Base-by-base conservation (phyloP, 2,797 vertebrate species). In the Carapus acus region DNA sequence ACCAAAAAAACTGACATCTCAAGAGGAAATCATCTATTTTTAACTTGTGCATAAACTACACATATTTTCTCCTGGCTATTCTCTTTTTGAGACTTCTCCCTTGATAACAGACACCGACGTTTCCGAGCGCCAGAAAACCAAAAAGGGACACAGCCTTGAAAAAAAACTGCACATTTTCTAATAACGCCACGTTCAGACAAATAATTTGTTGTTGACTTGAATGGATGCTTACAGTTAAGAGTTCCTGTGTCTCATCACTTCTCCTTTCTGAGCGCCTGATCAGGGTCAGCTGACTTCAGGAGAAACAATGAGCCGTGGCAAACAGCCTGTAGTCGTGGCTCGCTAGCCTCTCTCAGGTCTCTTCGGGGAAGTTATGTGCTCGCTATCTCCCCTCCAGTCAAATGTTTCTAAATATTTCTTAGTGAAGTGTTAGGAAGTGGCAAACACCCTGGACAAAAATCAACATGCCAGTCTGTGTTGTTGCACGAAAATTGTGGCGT, bases 191-290 rank as follows among this genome's bases (percentile, higher is more conserved):
- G 57, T 52, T 55, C 5, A 48, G 31, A 68, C 61, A 46, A 61
- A 56, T 52, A 48, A 62, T 72, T 63, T 69, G 49, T 55, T 21
- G 63, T 72, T 67, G 68, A 79, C 68, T 62, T 74, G 65, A 66
- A 66, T 73, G 60, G 77, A 82, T 75, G 74, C 77, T 79, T 82
- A 67, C 74, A 80, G 78, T 71, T 73, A 76, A 52, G 49, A 81
- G 80, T 81, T 79, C 77, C 70, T 82, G 74, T 81, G 73, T 74
- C 73, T 80, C 83, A 82, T 84, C 80, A 85, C 82, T 85, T 85
- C 85, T 86, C 81, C 71, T 86, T 83, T 82, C 78, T 78, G 83
- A 86, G 81, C 86, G 86, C 85, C 85, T 89, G 87, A 88, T 86
- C 83, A 73, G 64, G 77, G 84, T 88, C 87, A 89, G 86, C 87